Evolutionary conservation across 2,113 vertebrate genomes (phyloP).

Genomic region (Struthio camelus): DNA sequence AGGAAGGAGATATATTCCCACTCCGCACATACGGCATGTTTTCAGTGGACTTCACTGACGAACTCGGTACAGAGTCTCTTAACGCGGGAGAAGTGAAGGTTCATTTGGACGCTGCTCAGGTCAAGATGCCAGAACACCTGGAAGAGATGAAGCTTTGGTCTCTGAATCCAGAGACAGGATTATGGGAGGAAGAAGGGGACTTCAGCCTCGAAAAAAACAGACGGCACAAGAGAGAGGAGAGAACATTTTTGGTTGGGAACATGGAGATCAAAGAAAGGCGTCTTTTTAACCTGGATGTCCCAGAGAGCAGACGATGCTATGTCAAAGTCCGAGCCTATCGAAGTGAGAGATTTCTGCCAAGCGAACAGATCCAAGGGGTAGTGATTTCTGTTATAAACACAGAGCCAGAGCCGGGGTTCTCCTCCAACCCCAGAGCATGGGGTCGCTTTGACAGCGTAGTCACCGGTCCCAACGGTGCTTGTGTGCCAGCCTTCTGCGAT

Average conservation of each 20-base stretch:
- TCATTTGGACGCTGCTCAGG: conserved; percentile 88
- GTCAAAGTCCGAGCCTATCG: conserved; percentile 92
- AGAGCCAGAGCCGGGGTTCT: conserved; percentile 89
- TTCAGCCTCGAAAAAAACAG: conserved; percentile 82
- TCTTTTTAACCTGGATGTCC: conserved; percentile 96
- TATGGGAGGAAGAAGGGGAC: conserved; percentile 96
- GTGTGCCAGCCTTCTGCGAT: conserved; percentile 94
- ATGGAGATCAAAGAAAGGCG: conserved; percentile 97
- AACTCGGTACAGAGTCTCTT: conserved; percentile 83
- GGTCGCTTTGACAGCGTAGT: conserved; percentile 94
- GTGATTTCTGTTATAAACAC: conserved; percentile 93
- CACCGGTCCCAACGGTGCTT: conserved; percentile 90
- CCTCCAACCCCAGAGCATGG: conserved; percentile 94
- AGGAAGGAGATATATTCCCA: conserved; percentile 89
- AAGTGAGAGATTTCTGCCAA: conserved; percentile 92
- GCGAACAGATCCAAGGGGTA: conserved; percentile 92
- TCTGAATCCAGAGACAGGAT: conserved; percentile 91
- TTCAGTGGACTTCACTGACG: conserved; percentile 91
- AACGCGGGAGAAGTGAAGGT: conserved; percentile 93
- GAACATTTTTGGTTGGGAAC: conserved; percentile 95
- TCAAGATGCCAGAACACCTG: conserved; percentile 90
- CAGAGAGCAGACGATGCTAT: conserved; percentile 92
- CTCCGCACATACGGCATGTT: conserved; percentile 98
- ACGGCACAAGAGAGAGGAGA: conserved; percentile 87
- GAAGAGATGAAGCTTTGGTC: conserved; percentile 95